Percentiles rank a stretch among this genome's conserved stretches.
Evolutionary conservation across 2,113 vertebrate genomes (phyloP).

Genomic region (Prunella himalayana): DNA sequence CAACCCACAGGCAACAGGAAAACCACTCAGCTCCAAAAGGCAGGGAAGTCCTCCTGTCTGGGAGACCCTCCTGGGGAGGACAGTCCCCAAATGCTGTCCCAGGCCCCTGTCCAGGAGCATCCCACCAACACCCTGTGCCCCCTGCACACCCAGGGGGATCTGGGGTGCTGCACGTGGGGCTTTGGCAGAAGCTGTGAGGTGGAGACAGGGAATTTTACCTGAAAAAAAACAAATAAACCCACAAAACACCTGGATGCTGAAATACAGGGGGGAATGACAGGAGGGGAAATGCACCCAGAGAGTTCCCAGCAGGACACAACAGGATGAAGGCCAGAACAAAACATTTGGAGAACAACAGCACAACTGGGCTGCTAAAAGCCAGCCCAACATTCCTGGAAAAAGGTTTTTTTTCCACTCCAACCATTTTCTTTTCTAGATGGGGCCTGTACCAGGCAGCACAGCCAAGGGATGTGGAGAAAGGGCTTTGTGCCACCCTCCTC

Average conservation of each 20-base stretch:
- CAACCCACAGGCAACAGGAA: accelerated
- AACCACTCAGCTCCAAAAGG: neutral
- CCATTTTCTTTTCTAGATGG: neutral
- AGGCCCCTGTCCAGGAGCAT: neutral
- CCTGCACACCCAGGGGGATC: accelerated
- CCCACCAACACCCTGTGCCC: accelerated
- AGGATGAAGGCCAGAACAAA: neutral
- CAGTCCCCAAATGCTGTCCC: neutral
- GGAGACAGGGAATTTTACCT: neutral
- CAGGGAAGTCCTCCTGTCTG: neutral
- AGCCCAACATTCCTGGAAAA: neutral
- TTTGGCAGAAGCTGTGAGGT: neutral
- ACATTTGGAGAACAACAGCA: neutral
- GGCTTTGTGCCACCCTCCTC: neutral
- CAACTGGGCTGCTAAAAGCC: neutral
- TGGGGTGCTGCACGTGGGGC: neutral
- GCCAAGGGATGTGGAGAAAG: neutral
- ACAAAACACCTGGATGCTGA: neutral
- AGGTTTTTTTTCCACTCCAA: neutral
- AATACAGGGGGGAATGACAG: neutral
- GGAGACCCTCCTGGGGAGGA: neutral
- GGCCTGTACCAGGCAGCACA: neutral
- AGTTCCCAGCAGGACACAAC: neutral
- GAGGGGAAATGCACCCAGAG: neutral
- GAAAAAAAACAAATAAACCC: neutral